These are phyloP conservation scores for Lacerta viridis DNA, from an alignment of 2,797 vertebrate genomes.

Conservation along the genomic window DNA sequence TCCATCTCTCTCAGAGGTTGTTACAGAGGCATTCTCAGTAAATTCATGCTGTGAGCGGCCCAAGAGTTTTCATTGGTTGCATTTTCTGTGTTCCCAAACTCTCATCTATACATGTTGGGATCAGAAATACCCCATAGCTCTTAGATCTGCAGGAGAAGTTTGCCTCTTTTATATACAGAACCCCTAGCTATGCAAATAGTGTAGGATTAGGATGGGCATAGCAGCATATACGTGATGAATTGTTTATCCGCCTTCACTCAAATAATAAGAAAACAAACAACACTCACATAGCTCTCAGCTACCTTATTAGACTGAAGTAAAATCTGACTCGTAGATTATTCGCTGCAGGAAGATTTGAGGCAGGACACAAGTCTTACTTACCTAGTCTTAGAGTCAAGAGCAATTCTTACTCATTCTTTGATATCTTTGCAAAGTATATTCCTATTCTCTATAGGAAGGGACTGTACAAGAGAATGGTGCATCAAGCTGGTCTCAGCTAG, in stretches of 20 bases:
- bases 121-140: slow-evolving; percentile 5
- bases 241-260: not conserved
- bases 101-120: not conserved
- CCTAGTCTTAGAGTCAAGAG: not conserved
- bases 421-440: not conserved
- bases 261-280: not conserved
- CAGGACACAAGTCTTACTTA: not conserved
- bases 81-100: not conserved
- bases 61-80: not conserved
- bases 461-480: not conserved
- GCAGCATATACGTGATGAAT: not conserved
- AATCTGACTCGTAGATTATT: not conserved
- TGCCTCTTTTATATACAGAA: not conserved
- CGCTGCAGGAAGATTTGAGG: not conserved
- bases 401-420: not conserved
- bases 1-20: not conserved
- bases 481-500: slow-evolving; percentile 5
- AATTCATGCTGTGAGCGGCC: not conserved
- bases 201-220: slow-evolving; percentile 9
- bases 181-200: slow-evolving; percentile 21
- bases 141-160: slow-evolving; percentile 2
- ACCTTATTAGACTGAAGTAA: not conserved
- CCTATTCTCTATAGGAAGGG: not conserved
- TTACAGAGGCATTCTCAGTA: not conserved
- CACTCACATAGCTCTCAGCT: slow-evolving; percentile 16